Percentiles rank a stretch among this genome's conserved stretches.
These are phyloP conservation scores for Pharmacophagus antenor DNA, from an alignment of 2,888 invertebrate species.

Conservation along the genomic window DNA sequence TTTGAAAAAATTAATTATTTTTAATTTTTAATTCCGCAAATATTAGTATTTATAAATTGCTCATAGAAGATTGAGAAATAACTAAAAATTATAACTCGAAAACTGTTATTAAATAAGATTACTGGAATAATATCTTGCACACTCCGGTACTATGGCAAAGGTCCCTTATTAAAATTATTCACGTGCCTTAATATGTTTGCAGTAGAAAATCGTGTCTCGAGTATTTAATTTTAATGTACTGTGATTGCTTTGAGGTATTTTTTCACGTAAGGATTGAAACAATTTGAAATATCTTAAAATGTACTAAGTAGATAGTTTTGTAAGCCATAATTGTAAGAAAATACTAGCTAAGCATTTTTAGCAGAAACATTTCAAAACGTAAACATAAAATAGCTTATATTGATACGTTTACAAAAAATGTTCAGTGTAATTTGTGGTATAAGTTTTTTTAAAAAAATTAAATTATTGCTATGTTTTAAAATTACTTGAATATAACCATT, in stretches of 20 bases:
- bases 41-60: background rate
- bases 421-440: background rate
- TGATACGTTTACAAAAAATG: background rate
- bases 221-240: slow-evolving; percentile 19
- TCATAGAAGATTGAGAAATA: slow-evolving; percentile 9
- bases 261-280: slow-evolving; percentile 2
- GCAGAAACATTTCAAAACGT: slow-evolving; percentile 1
- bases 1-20: background rate
- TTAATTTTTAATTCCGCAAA: background rate
- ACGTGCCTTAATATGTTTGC: slow-evolving; percentile 24
- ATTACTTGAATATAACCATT: no score
- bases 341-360: background rate
- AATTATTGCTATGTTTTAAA: slow-evolving; percentile 9
- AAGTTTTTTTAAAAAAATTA: background rate
- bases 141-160: slow-evolving; percentile 20
- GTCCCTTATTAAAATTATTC: slow-evolving; percentile 30
- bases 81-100: slow-evolving; percentile 21
- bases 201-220: slow-evolving; percentile 15
- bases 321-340: slow-evolving; percentile 8
- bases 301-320: slow-evolving; percentile 1
- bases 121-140: slow-evolving; percentile 19
- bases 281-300: slow-evolving; percentile 7
- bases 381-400: background rate
- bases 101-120: slow-evolving; percentile 29
- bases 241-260: slow-evolving; percentile 16